Conservation (phyloP, 2,888 invertebrate species). For the Deilephila porcellus region DNA sequence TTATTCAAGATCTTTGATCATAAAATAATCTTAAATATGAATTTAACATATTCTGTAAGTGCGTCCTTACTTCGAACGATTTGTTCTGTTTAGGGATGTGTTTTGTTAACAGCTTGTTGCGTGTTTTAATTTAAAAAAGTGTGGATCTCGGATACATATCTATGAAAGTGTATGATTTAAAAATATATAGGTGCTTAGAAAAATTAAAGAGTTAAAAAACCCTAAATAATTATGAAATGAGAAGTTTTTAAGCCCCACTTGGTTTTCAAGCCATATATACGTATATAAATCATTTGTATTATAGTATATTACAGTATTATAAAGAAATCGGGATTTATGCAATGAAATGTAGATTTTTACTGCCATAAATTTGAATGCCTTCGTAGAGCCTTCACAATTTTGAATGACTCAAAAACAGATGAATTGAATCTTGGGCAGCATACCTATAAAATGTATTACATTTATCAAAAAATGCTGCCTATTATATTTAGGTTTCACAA, state of each 20-base stretch:
- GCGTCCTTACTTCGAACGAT: not conserved
- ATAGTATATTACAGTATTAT: too few relatives aligned
- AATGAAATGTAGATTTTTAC: not conserved
- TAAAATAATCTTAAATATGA: too few relatives aligned
- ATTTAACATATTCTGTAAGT: not conserved
- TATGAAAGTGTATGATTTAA: not conserved
- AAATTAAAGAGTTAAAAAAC: too few relatives aligned
- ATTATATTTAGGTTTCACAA: conserved; percentile 15
- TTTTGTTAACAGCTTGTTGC: not conserved
- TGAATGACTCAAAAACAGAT: not conserved
- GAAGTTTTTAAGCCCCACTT: too few relatives aligned
- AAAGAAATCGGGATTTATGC: too few relatives aligned
- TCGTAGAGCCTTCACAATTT: conserved; percentile 1
- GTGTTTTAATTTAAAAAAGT: not conserved
- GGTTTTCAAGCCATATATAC: too few relatives aligned
- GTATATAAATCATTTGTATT: too few relatives aligned
- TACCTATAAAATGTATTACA: not conserved
- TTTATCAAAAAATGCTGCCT: not conserved
- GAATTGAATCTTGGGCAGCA: not conserved
- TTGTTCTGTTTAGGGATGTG: not conserved
- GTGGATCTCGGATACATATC: not conserved
- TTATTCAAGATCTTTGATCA: too few relatives aligned
- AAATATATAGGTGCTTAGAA: too few relatives aligned
- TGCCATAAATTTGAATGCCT: not conserved
- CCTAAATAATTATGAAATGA: too few relatives aligned